Conservation (phyloP, 1,140 invertebrate species). For the Daktulosphaira vitifoliae region DNA sequence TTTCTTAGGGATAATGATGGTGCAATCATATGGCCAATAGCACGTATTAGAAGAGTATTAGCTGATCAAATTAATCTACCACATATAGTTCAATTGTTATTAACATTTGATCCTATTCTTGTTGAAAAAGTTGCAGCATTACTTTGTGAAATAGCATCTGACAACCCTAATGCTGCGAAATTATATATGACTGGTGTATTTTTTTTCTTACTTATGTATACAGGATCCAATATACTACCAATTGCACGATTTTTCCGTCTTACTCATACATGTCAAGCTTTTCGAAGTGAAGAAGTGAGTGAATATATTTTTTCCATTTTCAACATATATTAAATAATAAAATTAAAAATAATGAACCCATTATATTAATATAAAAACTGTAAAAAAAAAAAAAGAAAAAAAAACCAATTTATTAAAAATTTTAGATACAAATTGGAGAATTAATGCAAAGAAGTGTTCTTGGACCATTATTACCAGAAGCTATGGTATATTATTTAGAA, state of each 20-base stretch:
- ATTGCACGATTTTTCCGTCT: constrained; percentile 89
- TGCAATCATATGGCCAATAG: constrained; percentile 88
- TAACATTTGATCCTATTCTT: constrained; percentile 95
- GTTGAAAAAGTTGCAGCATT: constrained; percentile 81
- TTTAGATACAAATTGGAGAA: constrained; percentile 54
- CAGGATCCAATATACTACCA: constrained; percentile 93
- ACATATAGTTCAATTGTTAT: constrained; percentile 88
- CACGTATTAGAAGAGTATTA: constrained; percentile 79
- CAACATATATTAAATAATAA: constrained; percentile 22
- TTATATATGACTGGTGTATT: constrained; percentile 94
- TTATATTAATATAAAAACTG: too few species aligned
- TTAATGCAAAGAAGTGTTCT: constrained; percentile 81
- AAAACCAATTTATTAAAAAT: too few species aligned
- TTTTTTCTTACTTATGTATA: constrained; percentile 99
- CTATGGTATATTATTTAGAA: constrained; percentile 98
- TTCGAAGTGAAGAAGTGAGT: constrained; percentile 77
- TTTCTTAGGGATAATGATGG: constrained; percentile 67
- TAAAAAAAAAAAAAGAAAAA: too few species aligned
- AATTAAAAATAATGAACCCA: not conserved
- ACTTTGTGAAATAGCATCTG: constrained; percentile 81
- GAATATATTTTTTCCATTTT: not conserved
- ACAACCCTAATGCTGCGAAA: constrained; percentile 91
- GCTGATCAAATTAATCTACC: constrained; percentile 83
- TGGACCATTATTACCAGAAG: constrained; percentile 90
- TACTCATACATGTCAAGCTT: constrained; percentile 91